Base-by-base conservation (phyloP, 1,140 invertebrate species). In the Lepidurus arcticus region DNA sequence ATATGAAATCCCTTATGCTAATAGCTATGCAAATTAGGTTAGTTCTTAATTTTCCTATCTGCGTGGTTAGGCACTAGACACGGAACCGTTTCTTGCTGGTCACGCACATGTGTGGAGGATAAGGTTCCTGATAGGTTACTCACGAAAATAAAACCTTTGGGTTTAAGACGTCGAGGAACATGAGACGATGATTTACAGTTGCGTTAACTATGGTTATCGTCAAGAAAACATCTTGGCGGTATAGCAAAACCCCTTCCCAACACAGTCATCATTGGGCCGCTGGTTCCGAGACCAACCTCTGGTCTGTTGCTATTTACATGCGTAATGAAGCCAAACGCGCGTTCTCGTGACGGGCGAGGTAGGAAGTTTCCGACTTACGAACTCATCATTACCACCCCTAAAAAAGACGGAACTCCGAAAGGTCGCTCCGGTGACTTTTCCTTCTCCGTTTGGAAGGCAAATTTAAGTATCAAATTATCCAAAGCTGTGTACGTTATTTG, bases 21-120 rank as follows among this genome's bases (percentile, higher is more conserved):
- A 65, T 65, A n/a, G 53, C 21, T 65, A 65, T 65, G 53, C 53
- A 65, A 65, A 65, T 65, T 65, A 65, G 53, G 53, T 65, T 65
- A 65, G 53, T 65, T 65, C 21, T 65, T 65, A 65, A 65, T 65
- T 65, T 65, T 65, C 53, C 7, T 65, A 21, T 65, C 16, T 65
- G 53, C 13, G 8, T 13, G 53, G 53, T 16, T 65, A 7, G 21
- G 53, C 13, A 21, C 16, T 65, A 65, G 53, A 21, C 53, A 65
- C 53, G 13, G 53, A 47, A 65, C 21, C 53, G 21, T 65, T 65
- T 65, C 53, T 65, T 65, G 3, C 53, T 13, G 53, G 53, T 65
- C 53, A 65, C 53, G 53, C 53, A 65, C 53, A 65, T 65, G 53
- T 9, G 16, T 65, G 21, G 21, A 65, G 53, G 8, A 65, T 65